Conservation (phyloP, 2,888 invertebrate genomes). For the Cremastobaeus sp. region DNA sequence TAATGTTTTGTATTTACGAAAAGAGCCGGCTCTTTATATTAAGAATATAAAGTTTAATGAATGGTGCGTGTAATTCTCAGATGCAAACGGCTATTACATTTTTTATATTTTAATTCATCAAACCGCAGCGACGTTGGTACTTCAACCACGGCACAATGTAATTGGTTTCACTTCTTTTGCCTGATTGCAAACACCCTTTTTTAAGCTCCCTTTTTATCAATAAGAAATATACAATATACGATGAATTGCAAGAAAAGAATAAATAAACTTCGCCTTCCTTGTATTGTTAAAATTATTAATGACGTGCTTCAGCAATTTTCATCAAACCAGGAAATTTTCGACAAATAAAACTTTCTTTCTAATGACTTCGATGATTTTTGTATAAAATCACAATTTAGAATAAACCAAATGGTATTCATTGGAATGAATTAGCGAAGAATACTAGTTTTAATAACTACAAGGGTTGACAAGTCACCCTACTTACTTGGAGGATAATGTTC, state of each 20-base stretch:
- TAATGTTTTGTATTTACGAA: constrained; percentile 43
- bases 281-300: too few relatives aligned
- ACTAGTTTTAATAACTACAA: constrained; percentile 35
- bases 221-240: too few relatives aligned
- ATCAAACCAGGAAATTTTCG: too few relatives aligned
- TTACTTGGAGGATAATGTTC: constrained; percentile 36
- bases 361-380: too few relatives aligned
- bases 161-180: constrained; percentile 16
- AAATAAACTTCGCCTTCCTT: too few relatives aligned
- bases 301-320: too few relatives aligned
- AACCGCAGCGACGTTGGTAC: constrained; percentile 26
- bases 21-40: constrained; percentile 41
- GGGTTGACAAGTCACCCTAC: constrained; percentile 34
- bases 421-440: constrained; percentile 35
- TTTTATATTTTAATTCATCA: constrained; percentile 53
- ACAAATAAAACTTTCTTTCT: too few relatives aligned
- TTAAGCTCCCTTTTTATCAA: constrained; percentile 25
- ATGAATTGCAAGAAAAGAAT: neutral
- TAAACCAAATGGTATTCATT: constrained; percentile 15
- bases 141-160: constrained; percentile 5
- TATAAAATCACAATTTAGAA: too few relatives aligned
- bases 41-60: constrained; percentile 53
- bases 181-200: constrained; percentile 15
- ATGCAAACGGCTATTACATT: constrained; percentile 43
- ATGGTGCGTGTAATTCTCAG: constrained; percentile 43